A percentile compares a stretch with the other conserved stretches of the same genome.
Conservation (phyloP, 1,140 invertebrate species). For the Bombus cullumanus region DNA sequence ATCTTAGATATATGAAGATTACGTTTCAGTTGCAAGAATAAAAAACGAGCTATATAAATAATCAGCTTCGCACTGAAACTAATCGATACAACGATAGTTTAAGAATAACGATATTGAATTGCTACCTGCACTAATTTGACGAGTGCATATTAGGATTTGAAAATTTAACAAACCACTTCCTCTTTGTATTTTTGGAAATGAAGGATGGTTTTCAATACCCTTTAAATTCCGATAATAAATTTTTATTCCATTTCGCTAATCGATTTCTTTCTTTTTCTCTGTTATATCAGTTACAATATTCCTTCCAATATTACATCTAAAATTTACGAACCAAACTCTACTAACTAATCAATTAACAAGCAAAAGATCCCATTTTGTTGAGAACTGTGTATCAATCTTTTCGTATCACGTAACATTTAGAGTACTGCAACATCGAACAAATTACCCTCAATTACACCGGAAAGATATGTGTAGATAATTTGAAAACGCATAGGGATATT, state of each 20-base stretch:
- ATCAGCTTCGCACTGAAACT: not conserved
- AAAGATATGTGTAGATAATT: not conserved
- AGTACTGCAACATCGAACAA: not conserved
- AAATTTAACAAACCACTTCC: not conserved
- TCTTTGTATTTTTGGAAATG: not conserved
- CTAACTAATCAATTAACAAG: too few species aligned
- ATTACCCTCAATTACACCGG: not conserved
- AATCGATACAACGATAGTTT: not conserved
- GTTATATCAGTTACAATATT: too few species aligned
- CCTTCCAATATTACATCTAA: not conserved
- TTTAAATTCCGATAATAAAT: not conserved
- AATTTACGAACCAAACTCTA: not conserved
- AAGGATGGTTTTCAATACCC: not conserved
- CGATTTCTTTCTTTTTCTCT: not conserved
- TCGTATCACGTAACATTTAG: not conserved
- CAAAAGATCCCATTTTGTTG: not conserved
- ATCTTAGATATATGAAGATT: too few species aligned
- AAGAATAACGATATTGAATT: not conserved
- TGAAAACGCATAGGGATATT: constrained; percentile 21
- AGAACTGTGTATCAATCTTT: not conserved
- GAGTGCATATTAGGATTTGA: not conserved
- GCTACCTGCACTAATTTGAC: not conserved
- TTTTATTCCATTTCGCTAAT: not conserved
- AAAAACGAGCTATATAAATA: too few species aligned
- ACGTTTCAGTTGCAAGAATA: too few species aligned